A percentile compares a stretch with the other conserved stretches of the same genome.
phyloP scores from a whole-genome alignment of 2,113 vertebrate genomes.

The Alligator mississippiensis region DNA sequence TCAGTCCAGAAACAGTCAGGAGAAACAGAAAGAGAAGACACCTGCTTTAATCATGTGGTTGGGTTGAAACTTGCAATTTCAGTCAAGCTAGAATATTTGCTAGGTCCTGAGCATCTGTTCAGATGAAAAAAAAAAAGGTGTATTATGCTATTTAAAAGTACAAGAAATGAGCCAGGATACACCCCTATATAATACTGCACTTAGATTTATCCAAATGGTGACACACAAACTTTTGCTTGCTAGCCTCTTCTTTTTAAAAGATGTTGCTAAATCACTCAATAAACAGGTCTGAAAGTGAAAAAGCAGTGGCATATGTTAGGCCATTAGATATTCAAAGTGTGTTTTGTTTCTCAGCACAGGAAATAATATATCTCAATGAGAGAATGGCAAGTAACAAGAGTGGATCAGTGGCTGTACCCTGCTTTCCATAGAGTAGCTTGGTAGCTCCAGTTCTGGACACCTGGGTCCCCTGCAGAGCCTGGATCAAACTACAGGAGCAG shows the following conservation, averaged over 20 bases:
- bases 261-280: too few species aligned
- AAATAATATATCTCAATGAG: not conserved
- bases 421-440: too few species aligned
- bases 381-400: fast-evolving
- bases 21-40: not conserved
- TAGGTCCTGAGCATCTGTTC: not conserved
- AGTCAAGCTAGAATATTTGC: not conserved
- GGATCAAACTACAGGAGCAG: too few species aligned
- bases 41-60: not conserved
- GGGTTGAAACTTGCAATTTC: not conserved
- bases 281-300: not conserved
- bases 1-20: not conserved
- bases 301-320: not conserved
- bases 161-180: not conserved
- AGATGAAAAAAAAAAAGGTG: not conserved
- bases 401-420: too few species aligned
- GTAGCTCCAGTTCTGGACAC: too few species aligned
- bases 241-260: not conserved
- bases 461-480: too few species aligned
- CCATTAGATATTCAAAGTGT: not conserved
- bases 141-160: not conserved
- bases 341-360: not conserved
- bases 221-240: not conserved
- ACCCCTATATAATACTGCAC: not conserved
- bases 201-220: conserved; percentile 2